Evolutionary conservation across 2,888 invertebrate genomes (phyloP).

Genomic region (Chromoteleia sp.): DNA sequence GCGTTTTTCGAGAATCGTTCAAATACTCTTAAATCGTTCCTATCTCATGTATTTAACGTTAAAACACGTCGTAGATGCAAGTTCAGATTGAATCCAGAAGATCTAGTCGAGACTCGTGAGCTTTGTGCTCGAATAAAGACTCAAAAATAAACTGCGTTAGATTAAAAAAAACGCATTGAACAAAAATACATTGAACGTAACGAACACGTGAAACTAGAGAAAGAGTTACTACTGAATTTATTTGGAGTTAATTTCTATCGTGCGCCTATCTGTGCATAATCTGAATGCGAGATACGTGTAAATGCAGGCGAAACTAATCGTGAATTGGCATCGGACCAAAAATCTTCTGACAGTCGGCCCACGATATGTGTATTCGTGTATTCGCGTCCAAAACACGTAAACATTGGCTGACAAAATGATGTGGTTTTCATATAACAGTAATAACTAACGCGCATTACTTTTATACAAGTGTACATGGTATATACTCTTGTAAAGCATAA

Average conservation of each 20-base stretch:
- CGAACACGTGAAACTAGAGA: constrained; percentile 16
- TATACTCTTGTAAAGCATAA: constrained; percentile 2
- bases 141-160: constrained; percentile 37
- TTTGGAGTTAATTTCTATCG: constrained; percentile 57
- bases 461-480: neutral
- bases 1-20: too few species aligned
- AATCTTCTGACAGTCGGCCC: constrained; percentile 68
- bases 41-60: too few species aligned
- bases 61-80: too few species aligned
- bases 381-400: constrained; percentile 62
- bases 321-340: constrained; percentile 67
- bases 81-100: too few species aligned
- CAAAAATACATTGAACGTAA: constrained; percentile 19
- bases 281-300: constrained; percentile 58
- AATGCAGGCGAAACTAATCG: constrained; percentile 65
- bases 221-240: constrained; percentile 53
- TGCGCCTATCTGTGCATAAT: constrained; percentile 59
- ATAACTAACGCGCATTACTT: constrained; percentile 31
- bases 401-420: constrained; percentile 62
- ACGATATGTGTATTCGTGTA: constrained; percentile 61
- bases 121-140: neutral
- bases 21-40: too few species aligned
- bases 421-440: constrained; percentile 39
- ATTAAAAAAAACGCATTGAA: constrained; percentile 24
- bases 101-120: neutral